Evolutionary conservation across 2,888 invertebrate genomes (phyloP).

Genomic region (Sclerodermus sp.): DNA sequence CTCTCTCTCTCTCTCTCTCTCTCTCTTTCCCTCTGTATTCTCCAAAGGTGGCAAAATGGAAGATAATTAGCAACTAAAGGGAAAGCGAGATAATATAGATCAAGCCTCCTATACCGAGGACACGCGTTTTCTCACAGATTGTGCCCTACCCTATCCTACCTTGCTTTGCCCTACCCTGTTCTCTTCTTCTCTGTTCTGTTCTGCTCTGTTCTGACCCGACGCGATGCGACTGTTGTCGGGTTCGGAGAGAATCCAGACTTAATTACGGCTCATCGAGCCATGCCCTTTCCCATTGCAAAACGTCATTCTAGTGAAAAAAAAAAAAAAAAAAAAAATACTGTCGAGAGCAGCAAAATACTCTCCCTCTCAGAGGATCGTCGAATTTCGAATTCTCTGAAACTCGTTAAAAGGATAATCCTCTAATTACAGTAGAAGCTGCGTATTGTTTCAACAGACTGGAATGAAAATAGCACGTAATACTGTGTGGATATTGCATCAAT

Average conservation of each 20-base stretch:
- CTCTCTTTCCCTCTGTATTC: background rate
- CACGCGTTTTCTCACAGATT: conserved; percentile 23
- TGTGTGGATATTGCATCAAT: too few species aligned
- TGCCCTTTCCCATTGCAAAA: conserved; percentile 11
- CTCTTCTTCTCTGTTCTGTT: too few species aligned
- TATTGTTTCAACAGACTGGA: too few species aligned
- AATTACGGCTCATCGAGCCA: conserved; percentile 22
- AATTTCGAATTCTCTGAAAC: too few species aligned
- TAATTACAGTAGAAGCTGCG: too few species aligned
- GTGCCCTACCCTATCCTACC: background rate
- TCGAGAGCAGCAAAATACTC: too few species aligned
- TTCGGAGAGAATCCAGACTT: conserved; percentile 17
- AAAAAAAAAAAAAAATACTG: background rate
- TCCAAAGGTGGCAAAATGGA: conserved; percentile 11
- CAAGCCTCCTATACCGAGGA: conserved; percentile 11
- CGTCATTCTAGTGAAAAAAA: conserved; percentile 1
- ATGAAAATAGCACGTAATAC: too few species aligned
- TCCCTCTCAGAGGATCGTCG: too few species aligned
- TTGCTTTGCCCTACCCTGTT: background rate
- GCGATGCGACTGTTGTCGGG: conserved; percentile 14
- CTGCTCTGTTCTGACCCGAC: background rate
- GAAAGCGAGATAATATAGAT: conserved; percentile 10
- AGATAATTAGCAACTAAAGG: conserved; percentile 21
- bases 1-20: too few species aligned
- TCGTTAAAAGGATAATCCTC: too few species aligned